Evolutionary conservation across 2,113 vertebrate species (phyloP).

Genomic region (Sinosuthora webbiana): DNA sequence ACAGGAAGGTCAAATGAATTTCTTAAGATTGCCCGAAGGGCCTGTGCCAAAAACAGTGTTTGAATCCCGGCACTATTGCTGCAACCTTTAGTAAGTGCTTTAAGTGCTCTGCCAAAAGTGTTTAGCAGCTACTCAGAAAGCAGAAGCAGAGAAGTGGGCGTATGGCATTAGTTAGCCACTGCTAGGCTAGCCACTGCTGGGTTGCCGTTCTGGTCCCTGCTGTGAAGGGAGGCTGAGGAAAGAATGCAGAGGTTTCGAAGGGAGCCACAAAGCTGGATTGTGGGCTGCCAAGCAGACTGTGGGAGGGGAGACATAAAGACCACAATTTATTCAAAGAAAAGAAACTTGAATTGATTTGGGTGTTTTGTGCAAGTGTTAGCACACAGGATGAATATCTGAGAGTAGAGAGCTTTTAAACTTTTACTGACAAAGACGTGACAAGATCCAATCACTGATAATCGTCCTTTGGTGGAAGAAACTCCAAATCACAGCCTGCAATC

Average conservation of each 20-base stretch:
- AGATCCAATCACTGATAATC: constrained; percentile 9
- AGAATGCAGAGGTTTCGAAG: background rate
- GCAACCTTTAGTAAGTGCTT: background rate
- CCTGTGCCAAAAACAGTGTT: background rate
- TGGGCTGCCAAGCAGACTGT: background rate
- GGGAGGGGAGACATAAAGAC: background rate
- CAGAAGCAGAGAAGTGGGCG: background rate
- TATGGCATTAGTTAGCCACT: background rate
- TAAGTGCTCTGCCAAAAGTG: background rate
- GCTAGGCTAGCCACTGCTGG: background rate
- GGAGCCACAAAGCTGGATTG: background rate
- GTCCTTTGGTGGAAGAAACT: background rate
- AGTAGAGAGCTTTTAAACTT: background rate
- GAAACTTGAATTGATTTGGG: background rate
- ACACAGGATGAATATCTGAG: background rate
- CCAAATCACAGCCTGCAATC: background rate
- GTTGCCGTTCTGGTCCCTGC: background rate
- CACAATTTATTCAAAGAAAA: background rate
- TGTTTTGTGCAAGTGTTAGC: background rate
- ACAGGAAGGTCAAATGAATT: background rate
- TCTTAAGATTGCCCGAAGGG: background rate
- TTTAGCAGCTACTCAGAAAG: background rate
- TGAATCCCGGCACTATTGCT: background rate
- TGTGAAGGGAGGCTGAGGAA: background rate
- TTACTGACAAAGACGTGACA: background rate